Base-by-base conservation (phyloP, 1,140 invertebrate genomes). In the Wasmannia auropunctata region DNA sequence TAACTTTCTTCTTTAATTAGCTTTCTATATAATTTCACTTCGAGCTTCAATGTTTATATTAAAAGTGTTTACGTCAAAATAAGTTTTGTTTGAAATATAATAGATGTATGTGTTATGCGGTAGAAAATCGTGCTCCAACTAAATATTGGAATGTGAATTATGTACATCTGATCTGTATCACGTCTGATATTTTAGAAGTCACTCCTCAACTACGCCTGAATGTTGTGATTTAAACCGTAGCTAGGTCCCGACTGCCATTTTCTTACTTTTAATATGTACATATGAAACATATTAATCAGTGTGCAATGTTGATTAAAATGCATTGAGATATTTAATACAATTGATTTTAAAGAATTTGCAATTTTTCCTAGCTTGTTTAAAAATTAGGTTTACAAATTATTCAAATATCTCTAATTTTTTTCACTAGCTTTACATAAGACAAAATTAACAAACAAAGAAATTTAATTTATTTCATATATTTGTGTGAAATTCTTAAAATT, bases 391-490 rank as follows among this genome's bases (percentile, higher is more conserved):
- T 74, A 40, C 8, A 74, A 28, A 31, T 31, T 31, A 83, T 60
- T 72, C 6, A 69, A 6, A 28, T 37, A 72, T 72, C n/a, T 10
- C 7, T 3, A 60, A 75, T 11, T 46, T 31, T n/a, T 74, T 83
- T 22, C 62, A 14, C 16, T 60, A 84, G 70, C 70, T 84, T 60
- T 62, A 75, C 80, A 84, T 74, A 84, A 75, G 70, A 72, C 37
- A 74, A 75, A 84, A 84, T 75, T 83, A 83, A 83, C 25, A 58
- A 60, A 75, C 16, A 83, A 86, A 58, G 14, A 16, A 16, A 83
- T 69, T 79, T 67, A 51, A 49, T 65, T 37, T 37, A 65, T 14
- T 37, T 37, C 16, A 25, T 40, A 69, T 54, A 56, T 54, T 28
- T 62, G 16, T 31, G 19, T 16, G 49, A 54, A 28, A 67, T 54